These are phyloP conservation scores for Callyntrura sp. DNA, from an alignment of 2,888 invertebrate genomes.

Conservation along the genomic window DNA sequence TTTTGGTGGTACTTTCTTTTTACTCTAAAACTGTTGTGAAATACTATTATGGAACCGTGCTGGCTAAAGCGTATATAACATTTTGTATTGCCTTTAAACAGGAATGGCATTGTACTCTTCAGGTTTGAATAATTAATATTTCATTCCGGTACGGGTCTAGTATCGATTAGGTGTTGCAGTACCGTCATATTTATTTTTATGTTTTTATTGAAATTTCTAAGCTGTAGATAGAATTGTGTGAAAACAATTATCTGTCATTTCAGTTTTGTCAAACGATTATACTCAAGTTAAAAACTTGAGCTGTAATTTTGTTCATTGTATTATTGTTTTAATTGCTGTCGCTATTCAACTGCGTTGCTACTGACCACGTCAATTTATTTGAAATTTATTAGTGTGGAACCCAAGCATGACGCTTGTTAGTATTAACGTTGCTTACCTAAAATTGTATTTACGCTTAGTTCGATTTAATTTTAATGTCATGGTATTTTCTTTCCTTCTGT, in stretches of 20 bases:
- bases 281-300: no score
- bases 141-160: constrained; percentile 7
- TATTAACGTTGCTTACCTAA: constrained; percentile 23
- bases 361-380: not conserved
- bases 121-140: not conserved
- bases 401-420: not conserved
- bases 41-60: not conserved
- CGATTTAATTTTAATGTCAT: not conserved
- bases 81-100: not conserved
- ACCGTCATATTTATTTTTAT: constrained; percentile 20
- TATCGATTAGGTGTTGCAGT: not conserved
- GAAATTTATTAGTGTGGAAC: not conserved
- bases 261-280: no score
- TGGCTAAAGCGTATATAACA: not conserved
- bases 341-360: not conserved
- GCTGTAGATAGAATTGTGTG: not conserved
- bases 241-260: not conserved
- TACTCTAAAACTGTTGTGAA: not conserved
- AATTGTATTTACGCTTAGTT: constrained; percentile 30
- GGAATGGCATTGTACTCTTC: not conserved
- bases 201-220: not conserved
- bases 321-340: not conserved
- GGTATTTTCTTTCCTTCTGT: constrained; percentile 24
- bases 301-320: not conserved
- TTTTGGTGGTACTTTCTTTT: constrained; percentile 18